phyloP scores from a whole-genome alignment of 2,113 vertebrate species.

The Ictalurus furcatus region DNA sequence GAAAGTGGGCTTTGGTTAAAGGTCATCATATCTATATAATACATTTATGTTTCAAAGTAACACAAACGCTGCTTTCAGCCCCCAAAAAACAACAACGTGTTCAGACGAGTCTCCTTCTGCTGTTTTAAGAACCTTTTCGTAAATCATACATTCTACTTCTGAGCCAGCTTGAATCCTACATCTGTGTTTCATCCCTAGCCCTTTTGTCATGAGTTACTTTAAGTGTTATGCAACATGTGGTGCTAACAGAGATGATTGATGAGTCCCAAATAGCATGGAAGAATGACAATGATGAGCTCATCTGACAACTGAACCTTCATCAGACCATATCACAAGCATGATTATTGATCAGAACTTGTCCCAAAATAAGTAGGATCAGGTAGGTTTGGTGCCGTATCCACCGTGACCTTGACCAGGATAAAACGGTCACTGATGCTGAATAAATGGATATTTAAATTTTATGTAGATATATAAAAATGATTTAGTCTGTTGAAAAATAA shows the following conservation, averaged over 20 bases:
- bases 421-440: background rate
- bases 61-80: slow-evolving; percentile 2
- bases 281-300: background rate
- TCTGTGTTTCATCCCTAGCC: slow-evolving; percentile 1
- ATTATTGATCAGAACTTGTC: background rate
- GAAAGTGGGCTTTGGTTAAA: slow-evolving; percentile 14
- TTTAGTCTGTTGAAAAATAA: background rate
- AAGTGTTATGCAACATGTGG: background rate
- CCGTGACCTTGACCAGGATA: background rate
- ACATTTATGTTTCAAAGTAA: slow-evolving; percentile 30
- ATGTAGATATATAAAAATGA: background rate
- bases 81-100: background rate
- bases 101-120: background rate
- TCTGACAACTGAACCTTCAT: background rate
- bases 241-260: background rate
- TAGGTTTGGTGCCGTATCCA: background rate
- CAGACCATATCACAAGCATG: background rate
- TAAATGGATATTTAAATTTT: background rate
- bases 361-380: too few relatives aligned
- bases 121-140: slow-evolving; percentile 10
- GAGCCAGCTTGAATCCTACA: slow-evolving; percentile 5
- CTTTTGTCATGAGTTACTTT: background rate
- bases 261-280: background rate
- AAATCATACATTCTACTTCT: background rate
- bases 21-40: slow-evolving; percentile 36